A percentile compares a stretch with the other conserved stretches of the same genome.
These are phyloP conservation scores for Pararge aegeria DNA, from an alignment of 1,140 invertebrate genomes.

Conservation along the genomic window DNA sequence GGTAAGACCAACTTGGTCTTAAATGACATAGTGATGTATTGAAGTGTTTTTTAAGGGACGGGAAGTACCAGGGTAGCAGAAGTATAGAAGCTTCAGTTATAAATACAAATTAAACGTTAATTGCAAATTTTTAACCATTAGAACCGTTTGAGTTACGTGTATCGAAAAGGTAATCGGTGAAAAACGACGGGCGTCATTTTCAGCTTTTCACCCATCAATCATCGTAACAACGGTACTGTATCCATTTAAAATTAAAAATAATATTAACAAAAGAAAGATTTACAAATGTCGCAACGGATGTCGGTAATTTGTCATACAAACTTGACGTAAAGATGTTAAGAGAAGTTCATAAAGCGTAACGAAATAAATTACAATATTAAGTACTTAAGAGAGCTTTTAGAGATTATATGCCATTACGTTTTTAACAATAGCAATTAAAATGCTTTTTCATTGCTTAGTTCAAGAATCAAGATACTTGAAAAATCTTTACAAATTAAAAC, in stretches of 20 bases:
- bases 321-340: not conserved
- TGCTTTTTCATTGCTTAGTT: no score
- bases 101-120: no score
- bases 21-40: no score
- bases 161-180: no score
- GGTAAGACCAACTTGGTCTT: no score
- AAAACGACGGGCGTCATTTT: not conserved
- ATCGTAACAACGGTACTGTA: not conserved
- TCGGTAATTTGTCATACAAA: conserved; percentile 1
- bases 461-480: no score
- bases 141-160: no score
- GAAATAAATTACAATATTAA: not conserved
- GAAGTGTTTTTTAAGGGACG: no score
- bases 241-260: not conserved
- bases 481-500: no score
- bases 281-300: not conserved
- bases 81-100: no score
- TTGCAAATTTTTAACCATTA: no score
- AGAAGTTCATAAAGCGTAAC: not conserved
- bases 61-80: no score
- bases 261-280: not conserved
- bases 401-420: not conserved
- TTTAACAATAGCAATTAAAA: not conserved
- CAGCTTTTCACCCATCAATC: not conserved
- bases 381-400: not conserved